These are phyloP conservation scores for Caenorhabditis brenneri DNA, from an alignment of 1,140 invertebrate species.

Conservation along the genomic window DNA sequence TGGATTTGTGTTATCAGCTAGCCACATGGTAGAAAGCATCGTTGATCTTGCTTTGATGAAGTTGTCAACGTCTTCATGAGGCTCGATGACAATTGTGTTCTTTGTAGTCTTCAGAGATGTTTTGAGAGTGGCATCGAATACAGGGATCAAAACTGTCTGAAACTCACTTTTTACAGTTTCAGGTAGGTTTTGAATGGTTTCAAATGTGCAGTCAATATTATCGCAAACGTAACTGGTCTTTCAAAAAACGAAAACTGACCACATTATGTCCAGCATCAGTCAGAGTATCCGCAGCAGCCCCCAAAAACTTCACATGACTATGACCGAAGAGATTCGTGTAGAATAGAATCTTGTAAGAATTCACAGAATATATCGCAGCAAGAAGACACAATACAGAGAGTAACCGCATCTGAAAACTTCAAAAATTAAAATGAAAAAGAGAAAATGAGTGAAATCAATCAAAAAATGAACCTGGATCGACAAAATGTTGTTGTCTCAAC, in stretches of 20 bases:
- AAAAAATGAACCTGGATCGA: background rate
- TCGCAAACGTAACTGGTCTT: too few relatives aligned
- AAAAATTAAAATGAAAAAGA: background rate
- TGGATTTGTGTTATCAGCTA: background rate
- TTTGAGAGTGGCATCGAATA: background rate
- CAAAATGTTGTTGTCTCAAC: background rate
- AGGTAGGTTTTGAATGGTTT: too few relatives aligned
- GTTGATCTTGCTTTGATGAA: background rate
- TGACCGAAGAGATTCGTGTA: constrained; percentile 40
- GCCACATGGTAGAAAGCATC: background rate
- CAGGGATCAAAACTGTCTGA: background rate
- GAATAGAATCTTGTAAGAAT: constrained; percentile 21
- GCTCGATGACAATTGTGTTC: background rate
- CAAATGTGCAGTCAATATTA: too few relatives aligned
- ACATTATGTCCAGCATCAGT: constrained; percentile 43
- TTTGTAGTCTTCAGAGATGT: background rate
- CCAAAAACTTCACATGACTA: constrained; percentile 52
- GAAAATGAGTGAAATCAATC: background rate
- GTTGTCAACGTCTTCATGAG: background rate
- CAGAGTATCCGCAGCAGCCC: constrained; percentile 45
- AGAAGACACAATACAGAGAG: background rate
- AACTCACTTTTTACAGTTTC: too few relatives aligned
- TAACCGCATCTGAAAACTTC: constrained; percentile 16
- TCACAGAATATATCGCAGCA: background rate
- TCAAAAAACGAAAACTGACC: too few relatives aligned